Evolutionary conservation across 1,140 invertebrate species (phyloP).

Genomic region (Camponotus floridanus): DNA sequence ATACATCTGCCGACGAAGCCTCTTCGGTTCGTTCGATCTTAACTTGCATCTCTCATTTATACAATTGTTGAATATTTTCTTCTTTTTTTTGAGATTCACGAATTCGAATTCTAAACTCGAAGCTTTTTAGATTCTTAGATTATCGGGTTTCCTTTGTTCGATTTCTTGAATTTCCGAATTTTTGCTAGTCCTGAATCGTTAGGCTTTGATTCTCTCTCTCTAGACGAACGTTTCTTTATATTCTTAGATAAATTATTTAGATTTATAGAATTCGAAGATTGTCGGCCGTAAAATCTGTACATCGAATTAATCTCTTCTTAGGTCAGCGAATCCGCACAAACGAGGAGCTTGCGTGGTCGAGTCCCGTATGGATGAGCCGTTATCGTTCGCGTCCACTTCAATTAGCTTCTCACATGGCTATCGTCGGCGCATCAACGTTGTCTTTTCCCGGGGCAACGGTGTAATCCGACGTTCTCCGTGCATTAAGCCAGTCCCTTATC

Average conservation of each 20-base stretch:
- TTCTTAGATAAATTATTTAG: background rate
- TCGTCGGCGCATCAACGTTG: constrained; percentile 72
- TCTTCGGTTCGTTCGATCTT: background rate
- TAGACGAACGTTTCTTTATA: background rate
- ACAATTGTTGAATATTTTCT: background rate
- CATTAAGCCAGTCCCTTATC: constrained; percentile 65
- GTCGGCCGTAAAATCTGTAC: background rate
- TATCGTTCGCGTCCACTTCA: constrained; percentile 74
- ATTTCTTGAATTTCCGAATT: background rate
- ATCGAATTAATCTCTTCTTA: constrained; percentile 43
- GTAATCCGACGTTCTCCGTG: constrained; percentile 69
- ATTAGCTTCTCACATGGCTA: constrained; percentile 72
- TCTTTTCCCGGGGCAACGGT: constrained; percentile 62
- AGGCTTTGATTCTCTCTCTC: background rate
- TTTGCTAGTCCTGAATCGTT: background rate
- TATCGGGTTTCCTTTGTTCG: background rate
- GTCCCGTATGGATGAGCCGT: constrained; percentile 59
- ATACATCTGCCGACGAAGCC: constrained; percentile 74
- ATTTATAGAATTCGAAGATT: background rate
- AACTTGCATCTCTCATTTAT: background rate
- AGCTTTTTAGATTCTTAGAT: background rate
- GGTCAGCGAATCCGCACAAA: constrained; percentile 56
- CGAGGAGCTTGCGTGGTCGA: constrained; percentile 69
- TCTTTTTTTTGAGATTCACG: background rate
- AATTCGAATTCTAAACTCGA: background rate